Conservation (phyloP, 2,888 invertebrate genomes). For the Drosophila affinis region DNA sequence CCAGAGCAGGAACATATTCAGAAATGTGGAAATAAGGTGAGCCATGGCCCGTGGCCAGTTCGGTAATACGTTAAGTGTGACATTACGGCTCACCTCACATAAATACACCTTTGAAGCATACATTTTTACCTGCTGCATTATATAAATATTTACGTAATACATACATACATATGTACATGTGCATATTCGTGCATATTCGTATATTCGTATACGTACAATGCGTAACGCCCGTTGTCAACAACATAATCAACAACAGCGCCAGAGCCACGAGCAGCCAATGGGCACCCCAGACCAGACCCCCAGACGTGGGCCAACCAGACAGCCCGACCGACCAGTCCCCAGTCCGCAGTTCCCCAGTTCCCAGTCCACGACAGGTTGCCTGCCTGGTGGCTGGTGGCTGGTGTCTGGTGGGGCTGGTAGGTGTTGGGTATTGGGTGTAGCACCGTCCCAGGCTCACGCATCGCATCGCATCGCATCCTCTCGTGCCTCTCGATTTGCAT, state of each 20-base stretch:
- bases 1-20: conserved; percentile 28
- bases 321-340: conserved; percentile 2
- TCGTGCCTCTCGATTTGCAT: conserved; percentile 72
- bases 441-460: conserved; percentile 9
- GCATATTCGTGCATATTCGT: neutral
- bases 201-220: conserved; percentile 66
- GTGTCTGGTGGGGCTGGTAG: conserved; percentile 13
- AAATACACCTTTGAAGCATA: conserved; percentile 31
- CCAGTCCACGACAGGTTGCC: neutral
- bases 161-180: conserved; percentile 5
- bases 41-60: neutral
- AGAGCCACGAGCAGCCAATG: conserved; percentile 49
- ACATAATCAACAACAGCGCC: conserved; percentile 77
- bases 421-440: conserved; percentile 17
- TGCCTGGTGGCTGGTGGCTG: conserved; percentile 15
- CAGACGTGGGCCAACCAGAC: conserved; percentile 5
- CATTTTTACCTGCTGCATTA: conserved; percentile 76
- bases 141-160: conserved; percentile 81
- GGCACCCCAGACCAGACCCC: conserved; percentile 11
- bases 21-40: neutral
- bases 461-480: conserved; percentile 16
- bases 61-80: neutral
- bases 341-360: neutral
- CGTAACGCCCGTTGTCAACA: conserved; percentile 82
- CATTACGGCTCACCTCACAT: conserved; percentile 13